Base-by-base conservation (phyloP, 2,797 vertebrate genomes). In the Setipinna tenuifilis region DNA sequence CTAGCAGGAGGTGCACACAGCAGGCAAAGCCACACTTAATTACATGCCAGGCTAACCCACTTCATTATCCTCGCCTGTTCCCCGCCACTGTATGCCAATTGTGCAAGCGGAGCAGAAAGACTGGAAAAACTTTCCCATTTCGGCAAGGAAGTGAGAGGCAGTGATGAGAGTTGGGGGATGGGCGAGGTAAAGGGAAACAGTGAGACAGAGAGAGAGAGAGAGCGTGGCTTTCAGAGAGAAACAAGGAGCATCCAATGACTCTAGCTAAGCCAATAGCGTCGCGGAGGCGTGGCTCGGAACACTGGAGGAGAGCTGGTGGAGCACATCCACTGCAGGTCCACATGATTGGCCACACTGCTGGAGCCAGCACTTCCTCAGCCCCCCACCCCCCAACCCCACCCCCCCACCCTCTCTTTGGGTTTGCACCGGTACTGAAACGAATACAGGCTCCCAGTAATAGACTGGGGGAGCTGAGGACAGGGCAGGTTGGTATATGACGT, bases 31-130 rank as follows among this genome's bases (percentile, higher is more conserved):
- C 92, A 89, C 90, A 92, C 88, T 92, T 90, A 91, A 94, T 93
- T 92, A 93, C 92, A 93, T 92, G 91, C 92, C 93, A 93, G 88
- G 91, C 88, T 92, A 93, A 92, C 92, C 93, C 87, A 88, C 89
- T 91, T 92, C 90, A 92, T 93, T 91, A 88, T 83, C 85, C 91
- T 57, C 88, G 91, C 91, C 87, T 90, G 90, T 90, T 89, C 89
- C 89, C 88, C 88, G 88, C 71, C 91, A 91, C 89, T 90, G 31
- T 89, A 86, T 88, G 87, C 86, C 91, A 87, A 89, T 89, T 88
- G 87, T 61, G 68, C 65, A 35, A 88, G 88, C 84, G 80, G 84
- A 87, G 62, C 88, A 89, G 46, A 86, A 86, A 90, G 65, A 58
- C 3, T 83, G 23, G 48, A 48, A 78, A 86, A 91, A 91, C 62